These are phyloP conservation scores for Calidris pugnax DNA, from an alignment of 2,113 vertebrate genomes.

Conservation along the genomic window DNA sequence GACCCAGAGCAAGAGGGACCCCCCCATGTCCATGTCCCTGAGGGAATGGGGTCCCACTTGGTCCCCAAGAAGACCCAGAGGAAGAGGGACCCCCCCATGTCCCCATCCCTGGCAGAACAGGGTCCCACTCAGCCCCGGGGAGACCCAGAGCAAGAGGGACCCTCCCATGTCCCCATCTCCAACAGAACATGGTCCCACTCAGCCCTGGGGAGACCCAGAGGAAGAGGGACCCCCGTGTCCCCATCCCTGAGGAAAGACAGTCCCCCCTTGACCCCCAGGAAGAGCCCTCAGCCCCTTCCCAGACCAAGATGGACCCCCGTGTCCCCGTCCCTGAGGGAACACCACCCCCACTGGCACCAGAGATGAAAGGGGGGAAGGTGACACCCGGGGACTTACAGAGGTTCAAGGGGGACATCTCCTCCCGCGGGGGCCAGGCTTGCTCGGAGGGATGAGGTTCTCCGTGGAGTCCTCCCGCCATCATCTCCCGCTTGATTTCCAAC, in stretches of 20 bases:
- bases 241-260: accelerated
- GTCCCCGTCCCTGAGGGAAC: neutral
- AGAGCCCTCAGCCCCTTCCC: neutral
- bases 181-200: accelerated
- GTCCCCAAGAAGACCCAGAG: too few relatives aligned
- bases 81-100: too few relatives aligned
- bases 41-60: too few relatives aligned
- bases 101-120: too few relatives aligned
- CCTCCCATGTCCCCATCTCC: neutral
- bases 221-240: neutral
- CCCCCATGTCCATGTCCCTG: too few relatives aligned
- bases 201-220: neutral
- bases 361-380: neutral
- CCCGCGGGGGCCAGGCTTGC: conserved; percentile 70
- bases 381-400: conserved; percentile 70
- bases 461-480: conserved; percentile 73
- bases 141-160: neutral
- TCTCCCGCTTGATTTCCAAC: conserved; percentile 78
- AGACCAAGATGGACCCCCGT: accelerated
- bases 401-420: conserved; percentile 76
- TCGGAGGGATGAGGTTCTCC: conserved; percentile 70
- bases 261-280: neutral
- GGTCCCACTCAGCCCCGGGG: too few relatives aligned
- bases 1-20: too few relatives aligned
- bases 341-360: accelerated